Conservation (phyloP, 2,113 vertebrate genomes). For the Rhinopomastus cyanomelas region DNA sequence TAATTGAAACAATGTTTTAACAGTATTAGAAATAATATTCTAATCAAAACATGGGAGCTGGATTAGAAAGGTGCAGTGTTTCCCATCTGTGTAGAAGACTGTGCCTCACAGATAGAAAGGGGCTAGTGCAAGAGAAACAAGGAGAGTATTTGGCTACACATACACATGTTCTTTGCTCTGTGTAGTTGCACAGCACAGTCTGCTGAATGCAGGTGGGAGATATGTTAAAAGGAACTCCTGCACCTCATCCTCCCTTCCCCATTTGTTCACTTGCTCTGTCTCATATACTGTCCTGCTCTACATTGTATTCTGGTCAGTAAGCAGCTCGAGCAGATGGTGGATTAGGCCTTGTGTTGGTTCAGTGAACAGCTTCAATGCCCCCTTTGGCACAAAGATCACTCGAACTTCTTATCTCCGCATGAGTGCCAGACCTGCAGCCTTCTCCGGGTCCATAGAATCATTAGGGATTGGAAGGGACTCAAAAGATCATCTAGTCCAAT, state of each 20-base stretch:
- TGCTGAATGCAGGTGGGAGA: not conserved
- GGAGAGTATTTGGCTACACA: not conserved
- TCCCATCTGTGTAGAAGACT: not conserved
- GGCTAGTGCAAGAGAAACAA: not conserved
- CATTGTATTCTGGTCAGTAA: not conserved
- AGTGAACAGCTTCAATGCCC: not conserved
- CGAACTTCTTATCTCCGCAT: not conserved
- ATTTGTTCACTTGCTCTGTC: not conserved
- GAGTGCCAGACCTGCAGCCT: not conserved
- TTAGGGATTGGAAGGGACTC: too few species aligned
- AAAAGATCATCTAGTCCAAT: too few species aligned
- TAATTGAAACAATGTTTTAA: not conserved
- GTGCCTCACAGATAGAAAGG: not conserved
- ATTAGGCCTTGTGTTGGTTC: not conserved
- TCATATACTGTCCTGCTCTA: not conserved
- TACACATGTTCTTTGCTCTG: not conserved
- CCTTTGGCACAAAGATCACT: not conserved
- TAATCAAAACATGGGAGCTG: not conserved
- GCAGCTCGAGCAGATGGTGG: not conserved
- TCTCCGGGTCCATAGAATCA: not conserved
- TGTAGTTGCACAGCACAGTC: not conserved
- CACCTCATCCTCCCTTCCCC: not conserved
- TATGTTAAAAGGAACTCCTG: not conserved
- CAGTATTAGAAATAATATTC: not conserved
- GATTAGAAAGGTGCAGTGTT: not conserved